Evolutionary conservation across 2,797 vertebrate species (phyloP).

Genomic region (Synaphobranchus kaupii): DNA sequence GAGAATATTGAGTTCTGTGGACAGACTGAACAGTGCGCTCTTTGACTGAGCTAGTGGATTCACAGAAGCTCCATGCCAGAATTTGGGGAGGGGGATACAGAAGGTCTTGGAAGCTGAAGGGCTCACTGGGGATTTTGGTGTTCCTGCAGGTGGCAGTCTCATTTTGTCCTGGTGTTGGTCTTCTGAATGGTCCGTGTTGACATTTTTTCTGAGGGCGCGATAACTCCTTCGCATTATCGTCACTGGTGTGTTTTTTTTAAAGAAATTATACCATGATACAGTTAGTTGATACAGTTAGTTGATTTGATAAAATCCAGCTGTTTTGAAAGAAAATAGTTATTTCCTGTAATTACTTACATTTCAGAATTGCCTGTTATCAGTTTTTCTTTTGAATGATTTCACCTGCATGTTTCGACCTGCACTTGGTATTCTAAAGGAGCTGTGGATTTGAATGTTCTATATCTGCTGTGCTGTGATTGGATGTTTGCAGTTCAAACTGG

Average conservation of each 20-base stretch:
- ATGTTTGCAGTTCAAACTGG: not conserved
- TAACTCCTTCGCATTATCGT: not conserved
- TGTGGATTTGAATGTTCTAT: not conserved
- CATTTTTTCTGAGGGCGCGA: not conserved
- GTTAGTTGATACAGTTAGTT: not conserved
- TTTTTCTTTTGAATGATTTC: not conserved
- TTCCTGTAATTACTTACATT: not conserved
- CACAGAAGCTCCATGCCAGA: not conserved
- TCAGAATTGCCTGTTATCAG: not conserved
- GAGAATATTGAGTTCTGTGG: conserved; percentile 21
- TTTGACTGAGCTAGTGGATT: conserved; percentile 23
- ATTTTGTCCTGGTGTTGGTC: not conserved
- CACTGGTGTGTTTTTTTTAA: not conserved
- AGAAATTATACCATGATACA: not conserved
- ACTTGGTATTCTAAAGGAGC: not conserved
- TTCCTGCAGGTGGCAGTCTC: not conserved
- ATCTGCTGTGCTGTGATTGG: not conserved
- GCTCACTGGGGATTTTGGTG: conserved; percentile 10
- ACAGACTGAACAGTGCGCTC: conserved; percentile 22
- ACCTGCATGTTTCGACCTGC: not conserved
- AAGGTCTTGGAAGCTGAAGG: conserved; percentile 1
- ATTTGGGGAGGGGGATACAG: not conserved
- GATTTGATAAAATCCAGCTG: not conserved
- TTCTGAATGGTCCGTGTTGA: not conserved
- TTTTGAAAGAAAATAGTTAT: not conserved